These are phyloP conservation scores for Tympanuchus pallidicinctus DNA, from an alignment of 2,113 vertebrate genomes.

Conservation along the genomic window DNA sequence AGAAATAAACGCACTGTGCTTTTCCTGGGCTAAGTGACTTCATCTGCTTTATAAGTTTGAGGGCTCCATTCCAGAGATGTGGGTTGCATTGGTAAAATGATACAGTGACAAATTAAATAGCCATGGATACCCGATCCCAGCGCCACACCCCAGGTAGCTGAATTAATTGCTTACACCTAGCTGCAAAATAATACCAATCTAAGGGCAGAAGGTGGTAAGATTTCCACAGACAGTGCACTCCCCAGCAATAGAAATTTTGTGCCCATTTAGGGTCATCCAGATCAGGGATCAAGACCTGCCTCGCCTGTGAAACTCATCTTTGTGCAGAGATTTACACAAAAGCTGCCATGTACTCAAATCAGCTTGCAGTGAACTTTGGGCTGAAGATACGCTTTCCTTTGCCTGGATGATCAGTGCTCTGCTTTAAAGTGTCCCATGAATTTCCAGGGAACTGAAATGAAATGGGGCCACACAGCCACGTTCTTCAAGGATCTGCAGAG, in stretches of 20 bases:
- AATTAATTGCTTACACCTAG: neutral
- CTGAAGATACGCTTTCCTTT: neutral
- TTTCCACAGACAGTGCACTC: neutral
- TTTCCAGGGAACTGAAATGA: neutral
- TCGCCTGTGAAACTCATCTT: neutral
- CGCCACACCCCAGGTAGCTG: neutral
- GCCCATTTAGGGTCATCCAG: neutral
- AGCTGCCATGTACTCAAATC: neutral
- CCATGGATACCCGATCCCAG: too few relatives aligned
- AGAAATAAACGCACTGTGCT: neutral
- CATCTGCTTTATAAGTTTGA: neutral
- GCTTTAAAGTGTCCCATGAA: neutral
- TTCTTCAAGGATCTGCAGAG: neutral
- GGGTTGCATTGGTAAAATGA: neutral
- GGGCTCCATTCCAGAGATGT: neutral
- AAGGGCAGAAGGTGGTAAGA: neutral
- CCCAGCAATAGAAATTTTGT: neutral
- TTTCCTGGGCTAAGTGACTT: neutral
- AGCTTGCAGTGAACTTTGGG: neutral
- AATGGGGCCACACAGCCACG: neutral
- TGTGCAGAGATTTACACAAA: neutral
- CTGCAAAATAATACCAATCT: slow-evolving; percentile 7
- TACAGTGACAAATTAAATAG: too few relatives aligned
- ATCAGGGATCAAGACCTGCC: neutral
- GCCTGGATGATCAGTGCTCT: neutral